These are phyloP conservation scores for Charadrius vociferus DNA, from an alignment of 2,113 vertebrate genomes.

Conservation along the genomic window DNA sequence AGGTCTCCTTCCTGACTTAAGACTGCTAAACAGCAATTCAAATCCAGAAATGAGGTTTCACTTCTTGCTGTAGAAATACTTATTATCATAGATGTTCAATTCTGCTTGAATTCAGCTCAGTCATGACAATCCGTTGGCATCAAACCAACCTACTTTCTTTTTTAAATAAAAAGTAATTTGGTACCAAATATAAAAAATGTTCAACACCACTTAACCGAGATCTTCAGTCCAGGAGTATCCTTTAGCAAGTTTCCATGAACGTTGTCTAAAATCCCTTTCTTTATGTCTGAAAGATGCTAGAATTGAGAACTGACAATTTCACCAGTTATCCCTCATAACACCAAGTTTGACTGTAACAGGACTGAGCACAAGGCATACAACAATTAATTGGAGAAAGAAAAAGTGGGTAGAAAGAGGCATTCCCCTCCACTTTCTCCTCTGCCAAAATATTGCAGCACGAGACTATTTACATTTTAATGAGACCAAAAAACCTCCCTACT, in stretches of 20 bases:
- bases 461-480: background rate
- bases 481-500: background rate
- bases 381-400: background rate
- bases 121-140: background rate
- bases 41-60: background rate
- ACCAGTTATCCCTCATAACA: background rate
- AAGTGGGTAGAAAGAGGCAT: background rate
- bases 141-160: background rate
- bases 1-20: background rate
- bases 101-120: background rate
- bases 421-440: background rate
- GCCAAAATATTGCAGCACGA: background rate
- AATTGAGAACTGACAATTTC: background rate
- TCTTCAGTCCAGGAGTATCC: background rate
- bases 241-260: background rate
- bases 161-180: background rate
- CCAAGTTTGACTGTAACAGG: background rate
- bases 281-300: background rate
- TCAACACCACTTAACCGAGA: background rate
- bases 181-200: accelerated
- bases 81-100: background rate
- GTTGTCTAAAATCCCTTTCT: background rate
- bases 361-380: background rate
- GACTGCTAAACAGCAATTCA: background rate
- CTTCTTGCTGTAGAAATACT: background rate